Evolutionary conservation across 2,888 invertebrate species (phyloP).

Genomic region (Drosophila maculinotata): DNA sequence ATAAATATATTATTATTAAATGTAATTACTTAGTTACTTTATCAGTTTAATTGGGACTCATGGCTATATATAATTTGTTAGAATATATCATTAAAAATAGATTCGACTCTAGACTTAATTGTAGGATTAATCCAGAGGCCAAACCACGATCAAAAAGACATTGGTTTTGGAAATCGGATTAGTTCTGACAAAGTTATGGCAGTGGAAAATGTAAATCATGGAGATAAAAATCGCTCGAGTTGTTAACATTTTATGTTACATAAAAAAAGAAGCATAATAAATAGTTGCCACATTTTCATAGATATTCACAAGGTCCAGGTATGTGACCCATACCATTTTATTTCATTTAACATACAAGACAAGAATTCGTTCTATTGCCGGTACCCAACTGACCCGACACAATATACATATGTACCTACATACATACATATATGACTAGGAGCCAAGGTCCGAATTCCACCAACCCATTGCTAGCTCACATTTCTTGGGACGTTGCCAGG

Average conservation of each 20-base stretch:
- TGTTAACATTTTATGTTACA: background rate
- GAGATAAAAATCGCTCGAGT: background rate
- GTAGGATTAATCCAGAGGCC: too few relatives aligned
- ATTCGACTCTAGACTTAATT: too few relatives aligned
- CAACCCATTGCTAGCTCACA: slow-evolving; percentile 5
- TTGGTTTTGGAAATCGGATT: too few relatives aligned
- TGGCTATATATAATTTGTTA: too few relatives aligned
- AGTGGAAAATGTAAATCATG: too few relatives aligned
- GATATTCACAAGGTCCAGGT: slow-evolving; percentile 30
- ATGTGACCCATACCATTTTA: slow-evolving; percentile 28
- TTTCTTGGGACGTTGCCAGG: slow-evolving; percentile 25
- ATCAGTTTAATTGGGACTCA: too few relatives aligned
- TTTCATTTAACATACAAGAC: slow-evolving; percentile 30
- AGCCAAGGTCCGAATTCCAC: background rate
- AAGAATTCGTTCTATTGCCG: slow-evolving; percentile 26
- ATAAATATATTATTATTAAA: too few relatives aligned
- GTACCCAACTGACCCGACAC: slow-evolving; percentile 29
- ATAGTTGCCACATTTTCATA: slow-evolving; percentile 45
- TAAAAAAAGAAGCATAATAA: slow-evolving; percentile 1
- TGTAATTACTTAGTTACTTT: too few relatives aligned
- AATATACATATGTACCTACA: background rate
- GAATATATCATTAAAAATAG: too few relatives aligned
- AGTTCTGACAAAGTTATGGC: too few relatives aligned
- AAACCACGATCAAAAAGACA: too few relatives aligned
- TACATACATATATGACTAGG: background rate